Percentiles rank a stretch among this genome's conserved stretches.
Evolutionary conservation across 2,113 vertebrate species (phyloP).

Genomic region (Hippolais icterina): DNA sequence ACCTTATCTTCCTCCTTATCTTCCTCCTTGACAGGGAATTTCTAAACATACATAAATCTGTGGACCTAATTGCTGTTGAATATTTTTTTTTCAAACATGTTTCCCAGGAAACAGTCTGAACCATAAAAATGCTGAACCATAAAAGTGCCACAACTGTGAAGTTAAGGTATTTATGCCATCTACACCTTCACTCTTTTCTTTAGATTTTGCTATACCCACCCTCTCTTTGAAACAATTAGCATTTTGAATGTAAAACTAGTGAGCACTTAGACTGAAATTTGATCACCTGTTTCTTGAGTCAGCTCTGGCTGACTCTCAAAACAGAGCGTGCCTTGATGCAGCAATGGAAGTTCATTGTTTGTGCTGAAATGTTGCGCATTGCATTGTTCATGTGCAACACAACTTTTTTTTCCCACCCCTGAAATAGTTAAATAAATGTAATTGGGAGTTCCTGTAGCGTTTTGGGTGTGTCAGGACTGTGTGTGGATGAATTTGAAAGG

Average conservation of each 20-base stretch:
- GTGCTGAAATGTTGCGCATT: background rate
- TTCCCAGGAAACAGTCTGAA: background rate
- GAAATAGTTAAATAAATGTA: background rate
- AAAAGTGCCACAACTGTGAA: background rate
- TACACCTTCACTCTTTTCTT: background rate
- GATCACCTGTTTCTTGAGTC: background rate
- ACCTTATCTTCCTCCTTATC: background rate
- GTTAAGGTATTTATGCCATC: background rate
- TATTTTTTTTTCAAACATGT: background rate
- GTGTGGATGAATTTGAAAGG: background rate
- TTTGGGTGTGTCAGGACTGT: background rate
- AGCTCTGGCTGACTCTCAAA: background rate
- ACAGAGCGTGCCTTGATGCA: rapidly evolving
- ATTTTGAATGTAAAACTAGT: background rate
- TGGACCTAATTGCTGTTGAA: background rate
- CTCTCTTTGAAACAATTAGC: background rate
- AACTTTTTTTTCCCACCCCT: background rate
- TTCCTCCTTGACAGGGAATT: background rate
- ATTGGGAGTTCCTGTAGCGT: background rate
- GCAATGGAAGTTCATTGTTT: too few relatives aligned
- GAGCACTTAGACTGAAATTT: background rate
- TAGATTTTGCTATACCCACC: background rate
- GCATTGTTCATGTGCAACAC: background rate
- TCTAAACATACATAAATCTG: background rate
- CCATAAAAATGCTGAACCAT: background rate